Evolutionary conservation across 2,797 vertebrate species (phyloP).

Genomic region (Melanitta fusca): DNA sequence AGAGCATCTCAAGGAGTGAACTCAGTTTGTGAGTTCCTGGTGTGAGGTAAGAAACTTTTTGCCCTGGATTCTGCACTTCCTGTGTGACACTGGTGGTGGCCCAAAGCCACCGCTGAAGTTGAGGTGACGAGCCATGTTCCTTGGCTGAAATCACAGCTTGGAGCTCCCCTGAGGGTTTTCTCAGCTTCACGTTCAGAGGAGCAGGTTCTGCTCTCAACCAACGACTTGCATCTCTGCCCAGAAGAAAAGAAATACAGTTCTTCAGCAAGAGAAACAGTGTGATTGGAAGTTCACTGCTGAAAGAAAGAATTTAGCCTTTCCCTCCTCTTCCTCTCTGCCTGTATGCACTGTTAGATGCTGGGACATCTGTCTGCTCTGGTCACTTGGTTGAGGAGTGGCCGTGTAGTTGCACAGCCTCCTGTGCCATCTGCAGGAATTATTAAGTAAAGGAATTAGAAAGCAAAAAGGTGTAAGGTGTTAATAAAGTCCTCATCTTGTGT

Average conservation of each 20-base stretch:
- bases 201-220: not conserved
- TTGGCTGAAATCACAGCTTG: not conserved
- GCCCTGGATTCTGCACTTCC: not conserved
- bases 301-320: not conserved
- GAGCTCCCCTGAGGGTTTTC: not conserved
- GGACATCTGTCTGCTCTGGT: not conserved
- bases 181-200: not conserved
- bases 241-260: not conserved
- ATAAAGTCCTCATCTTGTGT: conserved; percentile 47
- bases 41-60: not conserved
- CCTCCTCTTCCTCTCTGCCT: not conserved
- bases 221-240: not conserved
- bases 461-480: not conserved
- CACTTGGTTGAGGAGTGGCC: not conserved
- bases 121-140: not conserved
- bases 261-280: not conserved
- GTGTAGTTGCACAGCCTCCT: not conserved
- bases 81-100: not conserved
- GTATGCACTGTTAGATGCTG: not conserved
- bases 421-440: conserved; percentile 3
- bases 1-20: not conserved
- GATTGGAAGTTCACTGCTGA: not conserved
- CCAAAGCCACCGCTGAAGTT: not conserved
- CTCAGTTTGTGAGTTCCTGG: not conserved
- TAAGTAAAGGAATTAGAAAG: conserved; percentile 35